Base-by-base conservation (phyloP, 2,888 invertebrate species). In the Itoplectis maculator region DNA sequence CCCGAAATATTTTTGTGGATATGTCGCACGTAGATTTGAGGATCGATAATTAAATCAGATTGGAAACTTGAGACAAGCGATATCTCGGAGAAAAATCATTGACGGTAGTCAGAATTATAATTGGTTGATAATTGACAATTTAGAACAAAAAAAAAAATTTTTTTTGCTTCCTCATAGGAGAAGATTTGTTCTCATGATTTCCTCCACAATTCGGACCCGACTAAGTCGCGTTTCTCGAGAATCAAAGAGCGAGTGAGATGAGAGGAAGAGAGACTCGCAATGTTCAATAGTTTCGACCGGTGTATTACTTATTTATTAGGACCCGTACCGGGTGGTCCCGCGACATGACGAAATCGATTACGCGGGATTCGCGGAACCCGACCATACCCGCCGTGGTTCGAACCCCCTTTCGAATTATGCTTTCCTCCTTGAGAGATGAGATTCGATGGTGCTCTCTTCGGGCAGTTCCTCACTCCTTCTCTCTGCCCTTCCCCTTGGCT, bases 271-370 rank as follows among this genome's bases (percentile, higher is more conserved):
- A 15, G 8, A 61, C 65, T 59, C 68, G 76, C 81, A 65, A 79
- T 75, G 68, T 74, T 72, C 79, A 76, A 65, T 89, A 88, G 89
- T 89, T 90, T 89, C 88, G 88, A 90, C 88, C 91, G 89, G 90
- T 89, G 91, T 92, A 92, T 92, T 92, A 92, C 91, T 92, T 92
- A 92, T 92, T 92, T 92, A 92, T 92, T 92, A 92, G 92, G 90
- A 89, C 89, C 61, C 90, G 82, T 85, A 88, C 85, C 90, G 92
- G 92, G 92, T 92, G 92, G 92, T 92, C 92, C 89, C 90, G 91
- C 92, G 92, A 92, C 92, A 92, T 92, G 92, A 92, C 90, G 91
- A 92, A 92, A 92, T 92, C 92, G 92, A 92, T 92, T 92, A 92
- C 92, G 91, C 91, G 68, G 80, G 89, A 91, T 92, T 92, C 92